These are phyloP conservation scores for Eciton burchellii DNA, from an alignment of 1,140 invertebrate species.

Conservation along the genomic window DNA sequence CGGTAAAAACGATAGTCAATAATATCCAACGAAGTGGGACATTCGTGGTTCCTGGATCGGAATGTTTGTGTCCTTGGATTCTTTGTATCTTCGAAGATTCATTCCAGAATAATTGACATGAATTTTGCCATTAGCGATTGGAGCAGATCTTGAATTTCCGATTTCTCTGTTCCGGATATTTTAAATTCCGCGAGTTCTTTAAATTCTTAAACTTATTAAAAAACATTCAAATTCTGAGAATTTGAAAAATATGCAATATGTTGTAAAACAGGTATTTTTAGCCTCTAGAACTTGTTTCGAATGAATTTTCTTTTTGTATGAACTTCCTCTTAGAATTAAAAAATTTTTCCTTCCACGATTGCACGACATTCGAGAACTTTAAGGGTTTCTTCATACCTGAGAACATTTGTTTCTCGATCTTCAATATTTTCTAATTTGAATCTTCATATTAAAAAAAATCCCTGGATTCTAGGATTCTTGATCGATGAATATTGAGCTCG, in stretches of 20 bases:
- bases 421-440: background rate
- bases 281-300: background rate
- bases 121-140: background rate
- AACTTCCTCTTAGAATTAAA: too few relatives aligned
- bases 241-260: background rate
- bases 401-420: background rate
- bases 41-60: constrained; percentile 38
- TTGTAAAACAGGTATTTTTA: background rate
- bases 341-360: background rate
- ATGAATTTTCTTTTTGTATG: too few relatives aligned
- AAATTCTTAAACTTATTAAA: background rate
- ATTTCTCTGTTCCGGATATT: background rate
- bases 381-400: constrained; percentile 7
- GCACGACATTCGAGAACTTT: constrained; percentile 27
- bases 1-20: constrained; percentile 51
- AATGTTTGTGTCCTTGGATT: constrained; percentile 25
- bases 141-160: background rate
- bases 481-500: constrained; percentile 49
- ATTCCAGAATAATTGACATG: background rate
- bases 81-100: constrained; percentile 47
- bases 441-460: constrained; percentile 29
- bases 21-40: constrained; percentile 51
- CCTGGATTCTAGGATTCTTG: constrained; percentile 47
- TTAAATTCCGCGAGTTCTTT: background rate
- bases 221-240: background rate